Conservation (phyloP, 2,113 vertebrate genomes). For the Cavia porcellus region DNA sequence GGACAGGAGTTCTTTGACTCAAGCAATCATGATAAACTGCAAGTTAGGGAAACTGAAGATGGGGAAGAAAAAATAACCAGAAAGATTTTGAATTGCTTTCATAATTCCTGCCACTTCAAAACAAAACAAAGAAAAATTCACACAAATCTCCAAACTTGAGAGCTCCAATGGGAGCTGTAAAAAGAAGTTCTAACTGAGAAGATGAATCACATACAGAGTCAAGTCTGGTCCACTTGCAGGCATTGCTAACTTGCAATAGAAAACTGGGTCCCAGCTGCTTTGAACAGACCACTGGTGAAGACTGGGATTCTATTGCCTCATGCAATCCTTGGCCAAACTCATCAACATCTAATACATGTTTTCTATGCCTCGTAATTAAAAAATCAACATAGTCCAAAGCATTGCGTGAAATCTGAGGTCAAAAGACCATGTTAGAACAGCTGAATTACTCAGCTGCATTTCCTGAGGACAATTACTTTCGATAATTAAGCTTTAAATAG, state of each 20-base stretch:
- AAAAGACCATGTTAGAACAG: conserved; percentile 45
- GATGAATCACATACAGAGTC: not conserved
- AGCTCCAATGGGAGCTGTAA: not conserved
- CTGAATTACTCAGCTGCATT: conserved; percentile 60
- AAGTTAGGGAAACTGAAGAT: not conserved
- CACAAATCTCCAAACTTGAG: not conserved
- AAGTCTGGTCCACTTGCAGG: not conserved
- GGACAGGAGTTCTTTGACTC: not conserved
- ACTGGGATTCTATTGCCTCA: not conserved
- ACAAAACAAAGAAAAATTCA: not conserved
- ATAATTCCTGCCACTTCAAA: conserved; percentile 66
- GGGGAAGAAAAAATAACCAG: not conserved
- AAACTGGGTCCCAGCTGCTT: conserved; percentile 38
- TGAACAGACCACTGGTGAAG: not conserved
- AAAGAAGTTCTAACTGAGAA: not conserved
- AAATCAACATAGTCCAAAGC: conserved; percentile 33
- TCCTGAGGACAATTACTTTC: conserved; percentile 20
- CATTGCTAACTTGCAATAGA: not conserved
- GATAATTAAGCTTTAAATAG: conserved; percentile 58
- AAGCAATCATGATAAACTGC: not conserved
- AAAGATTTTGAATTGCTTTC: conserved; percentile 11
- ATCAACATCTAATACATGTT: not conserved
- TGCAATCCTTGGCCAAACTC: conserved; percentile 11
- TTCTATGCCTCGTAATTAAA: conserved; percentile 26
- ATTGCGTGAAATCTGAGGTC: conserved; percentile 30